Conservation (phyloP, 1,140 invertebrate genomes). For the Drosophila bipectinata region DNA sequence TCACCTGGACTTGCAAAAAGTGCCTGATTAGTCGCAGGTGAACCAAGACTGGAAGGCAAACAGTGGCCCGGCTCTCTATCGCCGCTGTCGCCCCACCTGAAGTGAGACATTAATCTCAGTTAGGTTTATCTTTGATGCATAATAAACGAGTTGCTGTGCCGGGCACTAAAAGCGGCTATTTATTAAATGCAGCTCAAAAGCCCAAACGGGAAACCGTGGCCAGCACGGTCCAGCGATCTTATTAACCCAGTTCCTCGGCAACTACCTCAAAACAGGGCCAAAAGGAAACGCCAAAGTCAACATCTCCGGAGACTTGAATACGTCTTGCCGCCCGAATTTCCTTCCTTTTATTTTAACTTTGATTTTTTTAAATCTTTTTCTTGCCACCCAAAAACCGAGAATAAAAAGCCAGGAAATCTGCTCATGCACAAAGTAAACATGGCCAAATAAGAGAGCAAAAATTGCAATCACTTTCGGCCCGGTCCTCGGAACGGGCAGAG, state of each 20-base stretch:
- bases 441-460: slow-evolving; percentile 68
- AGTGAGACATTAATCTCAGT: slow-evolving; percentile 82
- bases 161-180: slow-evolving; percentile 73
- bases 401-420: slow-evolving; percentile 50
- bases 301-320: slow-evolving; percentile 48
- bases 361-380: slow-evolving; percentile 28
- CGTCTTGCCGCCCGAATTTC: slow-evolving; percentile 38
- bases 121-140: slow-evolving; percentile 82
- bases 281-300: slow-evolving; percentile 37
- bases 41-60: slow-evolving; percentile 5
- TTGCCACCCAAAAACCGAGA: slow-evolving; percentile 58
- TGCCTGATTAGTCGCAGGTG: slow-evolving; percentile 25
- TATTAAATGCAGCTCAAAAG: slow-evolving; percentile 58
- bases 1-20: background rate
- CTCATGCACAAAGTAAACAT: slow-evolving; percentile 72
- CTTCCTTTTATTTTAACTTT: slow-evolving; percentile 23
- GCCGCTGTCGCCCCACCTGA: slow-evolving; percentile 48
- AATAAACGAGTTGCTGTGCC: slow-evolving; percentile 73
- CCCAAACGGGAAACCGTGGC: background rate
- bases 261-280: slow-evolving; percentile 12
- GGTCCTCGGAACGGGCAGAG: slow-evolving; percentile 18
- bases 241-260: slow-evolving; percentile 66
- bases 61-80: slow-evolving; percentile 45
- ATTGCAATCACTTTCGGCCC: slow-evolving; percentile 74
- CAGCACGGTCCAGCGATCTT: slow-evolving; percentile 56